Conservation (phyloP, 2,113 vertebrate genomes). For the Marcusenius ussheri region DNA sequence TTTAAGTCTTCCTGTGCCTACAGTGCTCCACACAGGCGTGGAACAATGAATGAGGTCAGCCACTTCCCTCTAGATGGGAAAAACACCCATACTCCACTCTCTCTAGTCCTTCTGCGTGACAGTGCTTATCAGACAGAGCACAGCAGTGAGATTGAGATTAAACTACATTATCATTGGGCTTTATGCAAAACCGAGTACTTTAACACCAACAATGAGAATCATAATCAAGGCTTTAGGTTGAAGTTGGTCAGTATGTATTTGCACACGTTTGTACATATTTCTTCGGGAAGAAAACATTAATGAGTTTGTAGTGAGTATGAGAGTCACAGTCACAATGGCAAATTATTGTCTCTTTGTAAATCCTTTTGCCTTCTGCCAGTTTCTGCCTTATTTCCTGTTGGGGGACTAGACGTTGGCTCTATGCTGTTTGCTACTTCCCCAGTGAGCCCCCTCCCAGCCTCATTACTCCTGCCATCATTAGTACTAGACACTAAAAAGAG, state of each 20-base stretch:
- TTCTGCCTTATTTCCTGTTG: background rate
- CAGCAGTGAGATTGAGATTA: background rate
- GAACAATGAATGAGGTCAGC: slow-evolving; percentile 52
- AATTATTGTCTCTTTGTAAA: background rate
- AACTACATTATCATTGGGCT: background rate
- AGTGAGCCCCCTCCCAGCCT: background rate
- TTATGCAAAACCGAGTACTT: background rate
- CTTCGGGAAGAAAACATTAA: background rate
- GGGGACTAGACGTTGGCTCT: background rate
- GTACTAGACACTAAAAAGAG: background rate
- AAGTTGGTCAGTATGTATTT: slow-evolving; percentile 29
- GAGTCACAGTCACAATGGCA: background rate
- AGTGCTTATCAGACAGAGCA: slow-evolving; percentile 24
- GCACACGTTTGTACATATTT: background rate
- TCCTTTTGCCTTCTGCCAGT: background rate
- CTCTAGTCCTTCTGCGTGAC: slow-evolving; percentile 45
- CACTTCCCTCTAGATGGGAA: slow-evolving; percentile 49
- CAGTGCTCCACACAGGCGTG: background rate
- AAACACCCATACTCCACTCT: slow-evolving; percentile 53
- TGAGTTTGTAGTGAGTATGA: background rate
- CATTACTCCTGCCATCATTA: background rate
- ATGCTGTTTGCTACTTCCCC: background rate
- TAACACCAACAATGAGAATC: background rate
- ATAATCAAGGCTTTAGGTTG: background rate
- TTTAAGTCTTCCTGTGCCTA: slow-evolving; percentile 14